Evolutionary conservation across 2,888 invertebrate genomes (phyloP).

Genomic region (Lepidocyrtinus sp.): DNA sequence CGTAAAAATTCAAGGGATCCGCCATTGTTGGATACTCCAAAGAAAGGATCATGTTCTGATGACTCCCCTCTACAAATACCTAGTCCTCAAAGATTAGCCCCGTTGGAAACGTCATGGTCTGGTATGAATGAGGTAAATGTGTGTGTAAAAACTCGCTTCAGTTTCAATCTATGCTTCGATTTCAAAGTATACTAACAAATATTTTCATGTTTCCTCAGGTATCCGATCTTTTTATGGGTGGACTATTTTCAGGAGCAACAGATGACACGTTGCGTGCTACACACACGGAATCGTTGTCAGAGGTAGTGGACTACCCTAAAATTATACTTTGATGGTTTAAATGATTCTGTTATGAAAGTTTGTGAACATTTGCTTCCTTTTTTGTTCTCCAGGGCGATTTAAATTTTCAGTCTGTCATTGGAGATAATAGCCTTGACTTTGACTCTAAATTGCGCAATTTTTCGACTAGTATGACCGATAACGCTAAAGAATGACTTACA

Average conservation of each 20-base stretch:
- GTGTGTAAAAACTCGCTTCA: too few species aligned
- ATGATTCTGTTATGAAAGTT: not conserved
- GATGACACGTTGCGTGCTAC: not conserved
- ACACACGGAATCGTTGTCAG: constrained; percentile 33
- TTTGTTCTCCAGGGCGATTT: constrained; percentile 54
- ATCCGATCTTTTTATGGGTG: constrained; percentile 47
- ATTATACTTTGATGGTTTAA: not conserved
- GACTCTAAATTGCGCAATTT: constrained; percentile 56
- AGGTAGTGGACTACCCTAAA: too few species aligned
- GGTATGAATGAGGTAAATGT: constrained; percentile 43
- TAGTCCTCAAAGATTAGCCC: constrained; percentile 17
- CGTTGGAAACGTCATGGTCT: constrained; percentile 42
- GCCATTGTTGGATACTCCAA: constrained; percentile 39
- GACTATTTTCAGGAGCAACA: constrained; percentile 42
- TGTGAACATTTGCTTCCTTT: not conserved
- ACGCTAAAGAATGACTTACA: constrained; percentile 17
- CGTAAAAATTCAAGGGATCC: constrained; percentile 42
- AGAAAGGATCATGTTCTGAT: constrained; percentile 25
- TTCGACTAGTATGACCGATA: constrained; percentile 12
- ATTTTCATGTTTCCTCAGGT: constrained; percentile 2
- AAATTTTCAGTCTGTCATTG: constrained; percentile 65
- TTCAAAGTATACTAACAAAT: too few species aligned
- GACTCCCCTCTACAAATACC: constrained; percentile 1
- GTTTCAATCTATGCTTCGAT: too few species aligned
- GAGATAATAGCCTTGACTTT: constrained; percentile 62